Evolutionary conservation across 2,113 vertebrate genomes (phyloP).

Genomic region (Gymnogyps californianus): DNA sequence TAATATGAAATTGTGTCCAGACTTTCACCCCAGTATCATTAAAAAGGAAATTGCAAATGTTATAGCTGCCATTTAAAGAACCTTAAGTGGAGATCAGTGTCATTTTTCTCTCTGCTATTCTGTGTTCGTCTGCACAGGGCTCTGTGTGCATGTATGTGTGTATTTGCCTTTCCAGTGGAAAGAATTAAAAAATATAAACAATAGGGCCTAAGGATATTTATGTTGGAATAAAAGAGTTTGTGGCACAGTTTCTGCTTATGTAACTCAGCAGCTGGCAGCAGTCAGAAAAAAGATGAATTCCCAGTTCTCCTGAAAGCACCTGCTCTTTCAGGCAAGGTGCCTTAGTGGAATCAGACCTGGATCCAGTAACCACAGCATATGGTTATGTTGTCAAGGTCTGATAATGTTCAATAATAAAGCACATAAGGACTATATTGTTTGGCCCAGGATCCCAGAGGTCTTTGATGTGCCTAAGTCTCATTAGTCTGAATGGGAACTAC

Average conservation of each 20-base stretch:
- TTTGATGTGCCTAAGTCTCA: not conserved
- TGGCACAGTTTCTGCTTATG: not conserved
- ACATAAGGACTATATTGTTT: not conserved
- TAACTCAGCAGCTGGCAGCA: not conserved
- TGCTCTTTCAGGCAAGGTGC: not conserved
- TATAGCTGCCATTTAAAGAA: not conserved
- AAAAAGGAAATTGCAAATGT: not conserved
- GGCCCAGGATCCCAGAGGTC: not conserved
- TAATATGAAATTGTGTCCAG: not conserved
- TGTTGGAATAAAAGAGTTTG: not conserved
- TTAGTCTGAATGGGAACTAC: not conserved
- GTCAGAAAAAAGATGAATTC: not conserved
- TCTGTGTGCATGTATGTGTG: not conserved
- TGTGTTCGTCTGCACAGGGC: not conserved
- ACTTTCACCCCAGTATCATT: not conserved
- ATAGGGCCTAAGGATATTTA: not conserved
- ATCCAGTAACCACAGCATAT: not conserved
- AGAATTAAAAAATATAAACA: not conserved
- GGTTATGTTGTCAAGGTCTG: not conserved
- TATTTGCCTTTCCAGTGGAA: not conserved
- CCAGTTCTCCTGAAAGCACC: not conserved
- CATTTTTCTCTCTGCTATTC: not conserved
- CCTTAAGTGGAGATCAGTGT: not conserved
- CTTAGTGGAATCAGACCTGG: not conserved
- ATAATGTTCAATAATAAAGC: not conserved